Base-by-base conservation (phyloP, 2,797 vertebrate species). In the Mormyrus proboscirostris region DNA sequence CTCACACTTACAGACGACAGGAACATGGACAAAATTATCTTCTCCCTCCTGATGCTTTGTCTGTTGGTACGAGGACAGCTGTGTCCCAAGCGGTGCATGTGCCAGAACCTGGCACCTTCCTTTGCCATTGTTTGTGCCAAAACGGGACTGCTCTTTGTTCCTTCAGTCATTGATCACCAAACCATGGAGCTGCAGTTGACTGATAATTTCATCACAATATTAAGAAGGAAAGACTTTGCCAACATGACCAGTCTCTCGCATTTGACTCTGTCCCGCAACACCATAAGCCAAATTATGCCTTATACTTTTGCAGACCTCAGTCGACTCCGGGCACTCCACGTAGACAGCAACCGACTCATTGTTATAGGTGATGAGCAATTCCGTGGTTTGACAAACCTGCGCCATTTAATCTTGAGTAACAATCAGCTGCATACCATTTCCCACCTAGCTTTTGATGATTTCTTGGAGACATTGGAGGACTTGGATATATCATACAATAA, bases 401-500 rank as follows among this genome's bases (percentile, higher is more conserved):
- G 96, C 16, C 97, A 97, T 90, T 93, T 98, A 57, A 98, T 98
- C 83, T 94, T 98, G 38, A 96, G 97, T 89, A 98, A 96, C 94
- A 98, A 98, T 90, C 97, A 98, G 90, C 93, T 98, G 51, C 95
- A 94, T 90, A 95, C 94, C 49, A 97, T 98, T 90, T 96, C 97
- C 0, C 93, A 95, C 0, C 95, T 96, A 8, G 96, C 97, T 0
- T 95, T 98, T 89, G 96, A 97, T 41, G 97, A 98, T 91, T 97
- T 98, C 90, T 92, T 97, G 73, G 94, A 96, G 47, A 97, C 96
- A 0, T 92, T 98, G 2, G 97, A 98, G 91, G 97, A 98, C 89
- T 93, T 98, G 73, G 97, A 98, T 89, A 95, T 98, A 44, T 97
- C 97, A 73, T 98, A 97, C 91, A 98, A 98, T 92, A 98, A 98